These are phyloP conservation scores for Scolopax bukidnonensis DNA, from an alignment of 2,797 vertebrate species.

Conservation along the genomic window DNA sequence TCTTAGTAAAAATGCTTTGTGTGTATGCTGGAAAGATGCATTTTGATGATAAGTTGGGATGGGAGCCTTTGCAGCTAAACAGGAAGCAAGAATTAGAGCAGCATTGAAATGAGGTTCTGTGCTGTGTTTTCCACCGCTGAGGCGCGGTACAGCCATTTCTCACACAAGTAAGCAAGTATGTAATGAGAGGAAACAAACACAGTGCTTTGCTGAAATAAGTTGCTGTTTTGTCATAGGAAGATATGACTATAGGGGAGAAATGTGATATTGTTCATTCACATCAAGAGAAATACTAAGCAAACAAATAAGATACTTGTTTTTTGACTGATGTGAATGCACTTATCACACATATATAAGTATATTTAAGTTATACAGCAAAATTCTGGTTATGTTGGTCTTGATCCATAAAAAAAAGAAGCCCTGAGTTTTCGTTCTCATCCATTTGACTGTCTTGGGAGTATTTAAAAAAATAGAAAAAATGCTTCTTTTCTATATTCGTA, in stretches of 20 bases:
- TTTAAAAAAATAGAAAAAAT: neutral
- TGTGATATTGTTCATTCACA: neutral
- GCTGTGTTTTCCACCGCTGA: neutral
- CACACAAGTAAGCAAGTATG: neutral
- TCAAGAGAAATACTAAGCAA: neutral
- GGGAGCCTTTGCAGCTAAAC: neutral
- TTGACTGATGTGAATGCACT: neutral
- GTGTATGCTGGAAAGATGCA: neutral
- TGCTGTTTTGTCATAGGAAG: neutral
- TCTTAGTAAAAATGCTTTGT: neutral
- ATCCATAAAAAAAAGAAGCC: neutral
- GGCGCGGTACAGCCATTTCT: neutral
- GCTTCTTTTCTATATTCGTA: too few relatives aligned
- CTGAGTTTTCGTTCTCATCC: neutral
- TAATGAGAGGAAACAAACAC: neutral
- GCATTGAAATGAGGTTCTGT: neutral
- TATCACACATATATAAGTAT: neutral
- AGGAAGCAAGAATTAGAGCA: neutral
- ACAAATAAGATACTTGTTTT: neutral
- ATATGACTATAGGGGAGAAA: neutral
- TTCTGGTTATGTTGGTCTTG: fast-evolving
- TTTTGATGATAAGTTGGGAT: neutral
- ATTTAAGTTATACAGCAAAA: neutral
- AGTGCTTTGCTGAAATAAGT: neutral
- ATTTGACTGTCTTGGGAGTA: neutral